These are phyloP conservation scores for Hiodon alosoides DNA, from an alignment of 2,113 vertebrate species.

Conservation along the genomic window DNA sequence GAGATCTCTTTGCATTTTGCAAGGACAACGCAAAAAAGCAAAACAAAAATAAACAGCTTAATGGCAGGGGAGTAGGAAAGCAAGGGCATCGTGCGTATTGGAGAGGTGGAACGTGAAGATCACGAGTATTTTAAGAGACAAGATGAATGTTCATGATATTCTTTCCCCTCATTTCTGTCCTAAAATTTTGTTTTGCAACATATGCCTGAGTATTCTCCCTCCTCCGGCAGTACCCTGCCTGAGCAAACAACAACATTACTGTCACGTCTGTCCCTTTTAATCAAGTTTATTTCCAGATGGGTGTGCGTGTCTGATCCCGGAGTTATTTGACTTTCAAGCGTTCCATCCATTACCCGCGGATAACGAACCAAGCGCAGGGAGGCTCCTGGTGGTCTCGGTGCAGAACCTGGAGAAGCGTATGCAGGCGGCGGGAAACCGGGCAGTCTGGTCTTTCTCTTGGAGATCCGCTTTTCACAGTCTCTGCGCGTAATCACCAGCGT, in stretches of 20 bases:
- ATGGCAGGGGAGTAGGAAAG: no score
- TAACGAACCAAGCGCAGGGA: not conserved
- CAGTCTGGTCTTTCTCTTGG: no score
- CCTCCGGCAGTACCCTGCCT: not conserved
- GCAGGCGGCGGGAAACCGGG: no score
- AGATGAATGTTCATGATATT: not conserved
- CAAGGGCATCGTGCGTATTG: no score
- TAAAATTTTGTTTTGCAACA: not conserved
- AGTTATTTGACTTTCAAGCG: constrained; percentile 10
- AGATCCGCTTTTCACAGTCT: no score
- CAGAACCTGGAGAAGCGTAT: no score
- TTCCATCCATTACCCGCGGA: not conserved
- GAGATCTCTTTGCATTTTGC: no score
- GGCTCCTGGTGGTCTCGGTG: not conserved
- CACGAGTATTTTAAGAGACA: no score
- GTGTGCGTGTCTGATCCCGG: not conserved
- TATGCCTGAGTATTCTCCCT: not conserved
- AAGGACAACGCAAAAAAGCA: no score
- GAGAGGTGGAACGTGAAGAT: no score
- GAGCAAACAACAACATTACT: not conserved
- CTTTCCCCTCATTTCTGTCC: not conserved
- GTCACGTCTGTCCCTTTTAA: not conserved
- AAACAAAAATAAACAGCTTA: no score
- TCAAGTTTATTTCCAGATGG: constrained; percentile 3
- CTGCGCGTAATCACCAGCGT: no score